Evolutionary conservation across 53 echinoderm and acorn worm genomes (phyloP), one percentile per base, ranked within the genome.

Genomic region (Paracentrotus lividus): DNA sequence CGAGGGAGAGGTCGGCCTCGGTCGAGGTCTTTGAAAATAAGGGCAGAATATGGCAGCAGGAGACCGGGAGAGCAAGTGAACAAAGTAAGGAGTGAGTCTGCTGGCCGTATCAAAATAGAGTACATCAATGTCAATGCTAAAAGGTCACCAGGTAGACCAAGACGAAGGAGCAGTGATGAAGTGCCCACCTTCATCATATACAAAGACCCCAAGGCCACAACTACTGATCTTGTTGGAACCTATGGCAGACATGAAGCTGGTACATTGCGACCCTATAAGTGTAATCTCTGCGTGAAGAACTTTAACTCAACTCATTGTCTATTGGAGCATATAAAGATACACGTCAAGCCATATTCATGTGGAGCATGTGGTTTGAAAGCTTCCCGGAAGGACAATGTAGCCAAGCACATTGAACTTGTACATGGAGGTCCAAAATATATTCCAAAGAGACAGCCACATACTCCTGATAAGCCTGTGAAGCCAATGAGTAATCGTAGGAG

Each of bases 271-370:
- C 99, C 99, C 2, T 96, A 94, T 87, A 92, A 94, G 21, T 99
- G 99, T 90, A 94, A 93, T 72, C 93, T 99, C 18, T 99, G 99
- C 60, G 58, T 93, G 32, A 99, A 99, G 86, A 96, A 95, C 44
- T 99, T 97, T 90, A 95, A 94, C 77, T 97, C 97, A 15, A 96
- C 96, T 76, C 99, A 99, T 92, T 99, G 99, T 78, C 77, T 99
- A 16, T 88, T 97, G 58, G 99, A 99, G 86, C 99, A 99, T 60
- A 99, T 99, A 89, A 99, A 99, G 85, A 99, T 97, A 21, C 99
- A 99, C 87, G 96, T 96, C 43, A 97, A 97, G 88, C 99, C 99
- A 23, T 99, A 96, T 90, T 94, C 95, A 51, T 99, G 99, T 86
- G 94, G 96, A 42, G 93, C 90, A 43, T 99, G 99, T 85, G 97